Conservation (phyloP, 2,797 vertebrate genomes). For the Mormyrus hasselquistii region DNA sequence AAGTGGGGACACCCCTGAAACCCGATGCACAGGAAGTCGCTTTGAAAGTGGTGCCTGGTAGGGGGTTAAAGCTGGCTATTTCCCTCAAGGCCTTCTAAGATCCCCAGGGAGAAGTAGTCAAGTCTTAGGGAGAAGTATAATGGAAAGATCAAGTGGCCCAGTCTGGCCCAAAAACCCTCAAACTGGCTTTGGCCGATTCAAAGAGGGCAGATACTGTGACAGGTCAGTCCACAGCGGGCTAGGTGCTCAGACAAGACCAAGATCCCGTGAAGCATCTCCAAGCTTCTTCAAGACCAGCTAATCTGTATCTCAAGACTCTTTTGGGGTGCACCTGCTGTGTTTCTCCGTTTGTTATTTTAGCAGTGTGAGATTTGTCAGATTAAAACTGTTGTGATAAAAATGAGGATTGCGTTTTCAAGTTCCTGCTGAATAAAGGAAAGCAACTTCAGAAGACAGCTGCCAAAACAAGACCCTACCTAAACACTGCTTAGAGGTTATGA, state of each 20-base stretch:
- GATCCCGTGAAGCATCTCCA: neutral
- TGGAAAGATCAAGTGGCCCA: neutral
- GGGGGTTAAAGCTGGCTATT: conserved; percentile 46
- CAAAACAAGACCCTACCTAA: neutral
- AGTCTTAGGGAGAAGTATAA: neutral
- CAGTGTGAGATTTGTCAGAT: neutral
- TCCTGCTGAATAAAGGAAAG: neutral
- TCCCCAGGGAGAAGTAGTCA: neutral
- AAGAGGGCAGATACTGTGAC: neutral
- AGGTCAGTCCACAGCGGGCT: neutral
- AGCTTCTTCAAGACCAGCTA: neutral
- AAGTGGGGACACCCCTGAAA: conserved; percentile 40
- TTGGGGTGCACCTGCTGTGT: neutral
- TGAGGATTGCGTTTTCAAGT: neutral
- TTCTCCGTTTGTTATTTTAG: neutral
- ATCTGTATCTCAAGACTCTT: neutral
- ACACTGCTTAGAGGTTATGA: neutral
- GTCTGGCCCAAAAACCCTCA: neutral
- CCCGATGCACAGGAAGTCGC: conserved; percentile 50
- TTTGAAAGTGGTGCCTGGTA: conserved; percentile 46
- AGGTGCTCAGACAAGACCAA: neutral
- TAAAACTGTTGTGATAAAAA: neutral
- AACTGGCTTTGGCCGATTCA: neutral
- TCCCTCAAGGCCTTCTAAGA: neutral
- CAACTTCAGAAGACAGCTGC: neutral